Base-by-base conservation (phyloP, 2,797 vertebrate species). In the Mus spretus region DNA sequence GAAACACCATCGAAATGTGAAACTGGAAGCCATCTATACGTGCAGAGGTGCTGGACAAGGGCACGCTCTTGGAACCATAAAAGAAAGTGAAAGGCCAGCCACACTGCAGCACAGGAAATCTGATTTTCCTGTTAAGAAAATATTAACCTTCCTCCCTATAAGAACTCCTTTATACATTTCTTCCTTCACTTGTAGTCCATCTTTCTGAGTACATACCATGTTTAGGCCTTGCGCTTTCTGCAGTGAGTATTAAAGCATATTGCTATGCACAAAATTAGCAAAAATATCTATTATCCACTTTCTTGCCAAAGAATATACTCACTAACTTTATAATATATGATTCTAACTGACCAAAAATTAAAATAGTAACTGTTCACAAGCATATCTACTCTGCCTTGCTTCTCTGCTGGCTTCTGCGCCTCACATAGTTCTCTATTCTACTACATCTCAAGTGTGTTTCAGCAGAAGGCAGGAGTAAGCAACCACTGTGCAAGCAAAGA, bases 381-480 rank as follows among this genome's bases (percentile, higher is more conserved):
- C 40, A 26, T 57, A 59, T 63, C 80, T 80, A 40, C 40, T 77
- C 84, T 72, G 19, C 53, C 28, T 74, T 91, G 22, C 67, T 80
- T 86, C 70, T 89, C 83, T 57, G 59, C 65, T 65, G 10, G 9
- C 6, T 47, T 92, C 93, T 78, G 70, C 6, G 59, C 55, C 74
- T 85, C 24, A 37, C 40, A 12, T 50, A 55, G 77, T 67, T 89
- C 72, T 93, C 55, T 87, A 61, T 84, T 65, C 61, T 93, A 28
- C 17, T 77, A 40, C 28, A 70, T 82, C 31, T 63, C 83, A 85
- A 83, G 70, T 94, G 44, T 70, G 31, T 79, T 83, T 90, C 34
- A 94, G 6, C 50, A 93, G 31, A 77, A 6, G 26, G 28, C 87
- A 88, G 83, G 47, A 79, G n/a, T 89, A 65, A 90, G 63, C 85